phyloP scores from a whole-genome alignment of 2,113 vertebrate species.

The Rhynchomys soricoides region DNA sequence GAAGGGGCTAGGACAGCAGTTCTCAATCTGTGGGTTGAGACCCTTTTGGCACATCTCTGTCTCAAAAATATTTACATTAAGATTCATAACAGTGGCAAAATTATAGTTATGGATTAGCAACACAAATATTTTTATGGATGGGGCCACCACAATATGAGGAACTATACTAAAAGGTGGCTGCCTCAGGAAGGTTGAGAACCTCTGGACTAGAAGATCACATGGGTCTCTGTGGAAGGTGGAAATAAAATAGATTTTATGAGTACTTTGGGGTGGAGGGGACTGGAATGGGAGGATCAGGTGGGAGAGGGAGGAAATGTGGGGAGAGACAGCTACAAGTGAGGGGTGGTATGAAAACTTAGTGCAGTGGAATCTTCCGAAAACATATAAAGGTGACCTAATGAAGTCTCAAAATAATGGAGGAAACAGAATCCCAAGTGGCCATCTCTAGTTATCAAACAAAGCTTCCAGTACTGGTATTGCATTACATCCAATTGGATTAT shows the following conservation, averaged over 20 bases:
- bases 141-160: background rate
- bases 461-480: background rate
- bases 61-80: background rate
- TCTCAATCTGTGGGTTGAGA: background rate
- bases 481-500: background rate
- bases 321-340: background rate
- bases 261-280: background rate
- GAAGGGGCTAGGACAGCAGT: background rate
- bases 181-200: background rate
- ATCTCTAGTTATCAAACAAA: background rate
- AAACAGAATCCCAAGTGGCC: background rate
- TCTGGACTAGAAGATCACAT: background rate
- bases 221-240: background rate
- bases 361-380: background rate
- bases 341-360: background rate
- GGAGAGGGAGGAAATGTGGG: background rate
- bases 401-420: background rate
- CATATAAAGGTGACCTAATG: background rate
- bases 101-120: background rate
- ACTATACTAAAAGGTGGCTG: background rate
- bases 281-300: background rate
- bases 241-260: background rate
- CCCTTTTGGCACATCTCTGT: background rate
- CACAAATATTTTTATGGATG: background rate
- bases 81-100: background rate